These are phyloP conservation scores for Nineta flava DNA, from an alignment of 2,888 invertebrate genomes.

Conservation along the genomic window DNA sequence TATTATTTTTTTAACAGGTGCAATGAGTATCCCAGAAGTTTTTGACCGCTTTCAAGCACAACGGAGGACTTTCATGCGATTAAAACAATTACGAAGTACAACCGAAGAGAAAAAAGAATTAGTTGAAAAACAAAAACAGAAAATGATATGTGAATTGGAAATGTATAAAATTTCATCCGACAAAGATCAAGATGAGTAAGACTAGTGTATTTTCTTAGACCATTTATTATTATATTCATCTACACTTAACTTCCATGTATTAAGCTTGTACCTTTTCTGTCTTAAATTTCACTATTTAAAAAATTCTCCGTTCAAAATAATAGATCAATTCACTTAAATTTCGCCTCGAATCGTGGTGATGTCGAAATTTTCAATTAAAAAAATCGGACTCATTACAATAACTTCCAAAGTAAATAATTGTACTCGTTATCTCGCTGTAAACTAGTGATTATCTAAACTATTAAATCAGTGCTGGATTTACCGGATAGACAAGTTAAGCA, in stretches of 20 bases:
- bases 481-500: too few species aligned
- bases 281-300: not conserved
- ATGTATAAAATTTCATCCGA: constrained; percentile 64
- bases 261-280: not conserved
- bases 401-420: too few species aligned
- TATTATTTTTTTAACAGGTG: constrained; percentile 33
- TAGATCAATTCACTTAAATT: too few species aligned
- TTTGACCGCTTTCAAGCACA: constrained; percentile 57
- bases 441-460: too few species aligned
- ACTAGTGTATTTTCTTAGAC: constrained; percentile 9
- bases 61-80: constrained; percentile 51
- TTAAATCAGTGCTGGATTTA: too few species aligned
- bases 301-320: too few species aligned
- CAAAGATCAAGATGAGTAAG: constrained; percentile 66
- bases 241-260: not conserved
- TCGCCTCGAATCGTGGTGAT: too few species aligned
- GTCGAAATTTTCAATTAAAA: too few species aligned
- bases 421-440: too few species aligned
- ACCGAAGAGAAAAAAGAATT: constrained; percentile 59
- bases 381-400: too few species aligned
- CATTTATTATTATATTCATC: not conserved
- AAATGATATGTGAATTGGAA: constrained; percentile 51
- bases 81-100: constrained; percentile 50
- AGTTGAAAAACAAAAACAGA: constrained; percentile 48
- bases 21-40: constrained; percentile 57